phyloP scores from a whole-genome alignment of 2,113 vertebrate species.

The Benitochromis conjunctus region DNA sequence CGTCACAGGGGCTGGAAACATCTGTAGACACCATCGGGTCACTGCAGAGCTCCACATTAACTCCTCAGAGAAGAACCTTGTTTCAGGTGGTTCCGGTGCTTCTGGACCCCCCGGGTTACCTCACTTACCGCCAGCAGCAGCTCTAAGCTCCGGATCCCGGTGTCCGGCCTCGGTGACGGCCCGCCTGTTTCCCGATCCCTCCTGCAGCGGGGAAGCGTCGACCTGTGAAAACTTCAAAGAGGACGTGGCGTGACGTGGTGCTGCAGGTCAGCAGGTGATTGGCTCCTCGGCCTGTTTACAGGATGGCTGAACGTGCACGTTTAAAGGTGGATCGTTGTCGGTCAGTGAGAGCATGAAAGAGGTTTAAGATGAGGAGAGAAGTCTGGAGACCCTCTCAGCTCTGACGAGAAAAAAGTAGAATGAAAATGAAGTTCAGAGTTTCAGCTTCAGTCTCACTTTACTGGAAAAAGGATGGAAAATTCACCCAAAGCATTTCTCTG shows the following conservation, averaged over 20 bases:
- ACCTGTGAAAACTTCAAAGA: background rate
- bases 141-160: background rate
- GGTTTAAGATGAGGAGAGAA: background rate
- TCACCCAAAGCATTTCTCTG: background rate
- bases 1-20: background rate
- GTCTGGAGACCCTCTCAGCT: background rate
- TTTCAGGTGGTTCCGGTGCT: background rate
- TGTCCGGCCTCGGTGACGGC: background rate
- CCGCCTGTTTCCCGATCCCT: background rate
- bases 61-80: background rate
- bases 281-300: conserved; percentile 16
- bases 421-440: background rate
- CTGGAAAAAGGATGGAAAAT: background rate
- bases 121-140: background rate
- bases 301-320: background rate
- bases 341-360: background rate
- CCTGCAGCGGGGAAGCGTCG: background rate
- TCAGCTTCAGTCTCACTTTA: background rate
- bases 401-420: background rate
- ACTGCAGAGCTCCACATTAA: background rate
- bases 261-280: conserved; percentile 42
- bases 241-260: background rate
- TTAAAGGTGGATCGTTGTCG: background rate
- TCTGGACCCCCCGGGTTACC: background rate
- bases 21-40: background rate